These are phyloP conservation scores for Anodontia alba DNA, from an alignment of 2,888 invertebrate species.

Conservation along the genomic window DNA sequence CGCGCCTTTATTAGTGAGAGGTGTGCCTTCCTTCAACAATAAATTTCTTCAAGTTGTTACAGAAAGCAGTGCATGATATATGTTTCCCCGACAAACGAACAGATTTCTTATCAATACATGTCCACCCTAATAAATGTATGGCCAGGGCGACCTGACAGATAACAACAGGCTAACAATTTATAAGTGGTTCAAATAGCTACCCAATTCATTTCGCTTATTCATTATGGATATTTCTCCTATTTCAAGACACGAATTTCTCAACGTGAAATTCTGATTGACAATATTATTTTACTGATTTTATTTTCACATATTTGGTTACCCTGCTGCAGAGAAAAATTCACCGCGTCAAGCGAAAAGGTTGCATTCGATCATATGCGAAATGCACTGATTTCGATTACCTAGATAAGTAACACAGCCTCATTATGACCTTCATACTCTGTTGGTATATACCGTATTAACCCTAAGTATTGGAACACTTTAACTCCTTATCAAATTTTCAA, in stretches of 20 bases:
- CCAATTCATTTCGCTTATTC: not conserved
- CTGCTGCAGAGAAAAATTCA: too few relatives aligned
- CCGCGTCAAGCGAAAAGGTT: too few relatives aligned
- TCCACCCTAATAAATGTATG: conserved; percentile 32
- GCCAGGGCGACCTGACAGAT: not conserved
- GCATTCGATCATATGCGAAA: too few relatives aligned
- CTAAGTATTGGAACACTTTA: too few relatives aligned
- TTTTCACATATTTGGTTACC: too few relatives aligned
- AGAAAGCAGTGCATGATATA: conserved; percentile 14
- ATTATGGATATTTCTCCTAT: not conserved
- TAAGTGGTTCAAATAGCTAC: not conserved
- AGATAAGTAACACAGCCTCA: too few relatives aligned
- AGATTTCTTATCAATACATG: conserved; percentile 34
- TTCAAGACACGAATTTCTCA: not conserved
- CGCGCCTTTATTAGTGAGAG: conserved; percentile 2
- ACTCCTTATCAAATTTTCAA: too few relatives aligned
- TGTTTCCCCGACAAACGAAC: conserved; percentile 12
- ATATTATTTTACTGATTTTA: too few relatives aligned
- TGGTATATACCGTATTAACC: too few relatives aligned
- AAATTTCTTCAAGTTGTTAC: conserved; percentile 9
- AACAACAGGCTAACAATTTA: conserved; percentile 6
- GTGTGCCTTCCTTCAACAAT: conserved; percentile 10
- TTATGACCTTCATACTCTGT: too few relatives aligned
- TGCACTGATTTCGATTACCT: too few relatives aligned
- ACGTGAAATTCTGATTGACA: too few relatives aligned